Evolutionary conservation across 2,113 vertebrate genomes (phyloP).

Genomic region (Phrynosoma platyrhinos): DNA sequence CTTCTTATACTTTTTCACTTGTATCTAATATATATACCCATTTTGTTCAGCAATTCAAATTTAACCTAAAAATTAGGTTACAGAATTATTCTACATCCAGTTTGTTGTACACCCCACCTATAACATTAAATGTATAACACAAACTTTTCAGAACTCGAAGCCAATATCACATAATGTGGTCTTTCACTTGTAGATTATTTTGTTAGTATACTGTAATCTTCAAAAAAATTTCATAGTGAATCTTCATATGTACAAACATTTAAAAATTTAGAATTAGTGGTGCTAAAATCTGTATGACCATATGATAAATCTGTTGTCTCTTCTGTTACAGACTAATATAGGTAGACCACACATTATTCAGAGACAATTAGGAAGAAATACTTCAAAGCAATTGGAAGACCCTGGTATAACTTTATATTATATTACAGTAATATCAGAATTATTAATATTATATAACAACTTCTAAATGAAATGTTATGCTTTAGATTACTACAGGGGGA

Average conservation of each 20-base stretch:
- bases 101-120: neutral
- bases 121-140: neutral
- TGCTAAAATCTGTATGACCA: conserved; percentile 47
- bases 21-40: neutral
- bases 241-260: neutral
- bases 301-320: conserved; percentile 43
- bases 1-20: neutral
- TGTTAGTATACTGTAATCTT: neutral
- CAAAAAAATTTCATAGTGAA: neutral
- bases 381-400: conserved; percentile 67
- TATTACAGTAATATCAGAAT: conserved; percentile 20
- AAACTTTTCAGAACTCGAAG: neutral
- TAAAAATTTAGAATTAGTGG: neutral
- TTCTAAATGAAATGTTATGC: neutral
- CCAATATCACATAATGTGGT: neutral
- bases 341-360: conserved; percentile 81
- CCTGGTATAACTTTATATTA: conserved; percentile 69
- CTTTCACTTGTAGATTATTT: neutral
- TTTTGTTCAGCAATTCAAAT: neutral
- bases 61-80: neutral
- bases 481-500: too few species aligned
- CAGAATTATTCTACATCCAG: neutral
- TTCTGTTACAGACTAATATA: conserved; percentile 76
- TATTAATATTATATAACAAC: neutral
- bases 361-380: conserved; percentile 70